Base-by-base conservation (phyloP, 2,797 vertebrate species). In the Coregonus ussuriensis region DNA sequence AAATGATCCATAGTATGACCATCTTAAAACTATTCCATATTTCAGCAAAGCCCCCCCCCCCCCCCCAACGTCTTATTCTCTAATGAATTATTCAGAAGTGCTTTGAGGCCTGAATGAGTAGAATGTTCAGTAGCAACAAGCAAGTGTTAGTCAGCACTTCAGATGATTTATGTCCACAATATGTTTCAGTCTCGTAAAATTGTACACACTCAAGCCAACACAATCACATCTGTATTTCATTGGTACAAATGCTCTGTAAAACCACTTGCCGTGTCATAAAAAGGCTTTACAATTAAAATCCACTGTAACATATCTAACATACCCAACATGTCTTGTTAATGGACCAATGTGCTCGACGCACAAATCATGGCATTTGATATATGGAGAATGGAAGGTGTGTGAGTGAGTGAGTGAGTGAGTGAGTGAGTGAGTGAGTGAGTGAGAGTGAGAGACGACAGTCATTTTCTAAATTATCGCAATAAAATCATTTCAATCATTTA, bases 351-450 rank as follows among this genome's bases (percentile, higher is more conserved):
- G 79, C 70, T 82, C 71, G 4, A 52, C 72, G 76, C 70, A 72
- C 70, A 88, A 86, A 83, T 87, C 81, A 79, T 83, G 82, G 63
- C 59, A 69, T 79, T 59, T 82, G 83, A 84, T 90, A 74, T 21
- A 29, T 73, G n/a, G 35, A 51, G 35, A 29, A 31, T 31, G 73
- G n/a, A 29, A 14, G 77, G 51, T 80, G 15, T 73, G 37, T 78
- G 74, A 63, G 47, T 75, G 41, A 35, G 31, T 29, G 11, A 67
- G 41, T 3, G 53, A 1, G 11, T 71, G 37, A 14, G 59, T 71
- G 5, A 47, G 59, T 69, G 21, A 18, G 25, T 25, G 25, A 25
- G 47, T 80, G 37, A 47, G 41, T 11, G 41, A 11, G 41, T 65
- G 31, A 41, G 37, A 47, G 41, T 11, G 41, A 11, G 41, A 47